These are phyloP conservation scores for Drosophila parvula DNA, from an alignment of 1,140 invertebrate genomes.

Conservation along the genomic window DNA sequence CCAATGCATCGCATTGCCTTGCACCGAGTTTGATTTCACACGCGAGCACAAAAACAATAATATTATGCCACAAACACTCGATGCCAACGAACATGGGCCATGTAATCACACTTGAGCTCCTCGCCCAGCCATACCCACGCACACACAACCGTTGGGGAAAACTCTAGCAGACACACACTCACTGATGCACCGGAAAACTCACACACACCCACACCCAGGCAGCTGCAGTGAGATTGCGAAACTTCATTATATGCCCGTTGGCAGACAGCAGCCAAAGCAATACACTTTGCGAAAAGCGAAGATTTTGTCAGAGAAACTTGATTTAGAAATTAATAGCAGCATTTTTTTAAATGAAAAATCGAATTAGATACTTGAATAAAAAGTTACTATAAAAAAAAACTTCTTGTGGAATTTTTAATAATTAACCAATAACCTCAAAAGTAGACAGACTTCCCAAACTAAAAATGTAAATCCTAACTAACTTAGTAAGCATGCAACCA, in stretches of 20 bases:
- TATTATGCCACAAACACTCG: slow-evolving; percentile 81
- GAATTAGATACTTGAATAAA: no score
- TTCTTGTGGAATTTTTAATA: no score
- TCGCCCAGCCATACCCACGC: slow-evolving; percentile 22
- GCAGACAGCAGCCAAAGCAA: slow-evolving; percentile 20
- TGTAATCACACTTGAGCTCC: slow-evolving; percentile 80
- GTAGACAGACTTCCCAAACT: no score
- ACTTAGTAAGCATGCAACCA: no score
- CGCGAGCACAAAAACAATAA: slow-evolving; percentile 82
- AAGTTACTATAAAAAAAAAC: no score
- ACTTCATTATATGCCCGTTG: slow-evolving; percentile 78
- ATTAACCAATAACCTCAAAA: no score
- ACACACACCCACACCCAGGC: slow-evolving; percentile 9
- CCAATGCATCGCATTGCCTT: slow-evolving; percentile 74
- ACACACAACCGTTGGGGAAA: slow-evolving; percentile 22
- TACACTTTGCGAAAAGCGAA: slow-evolving; percentile 1
- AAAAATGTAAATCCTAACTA: no score
- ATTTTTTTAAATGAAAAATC: background rate
- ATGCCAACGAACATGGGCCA: slow-evolving; percentile 76
- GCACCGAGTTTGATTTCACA: slow-evolving; percentile 79
- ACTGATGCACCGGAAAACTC: slow-evolving; percentile 10
- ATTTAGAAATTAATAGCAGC: fast-evolving
- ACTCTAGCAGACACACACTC: slow-evolving; percentile 5
- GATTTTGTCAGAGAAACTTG: no score
- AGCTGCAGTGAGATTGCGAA: slow-evolving; percentile 73